Base-by-base conservation (phyloP, 2,113 vertebrate species). In the Solenodon paradoxus region DNA sequence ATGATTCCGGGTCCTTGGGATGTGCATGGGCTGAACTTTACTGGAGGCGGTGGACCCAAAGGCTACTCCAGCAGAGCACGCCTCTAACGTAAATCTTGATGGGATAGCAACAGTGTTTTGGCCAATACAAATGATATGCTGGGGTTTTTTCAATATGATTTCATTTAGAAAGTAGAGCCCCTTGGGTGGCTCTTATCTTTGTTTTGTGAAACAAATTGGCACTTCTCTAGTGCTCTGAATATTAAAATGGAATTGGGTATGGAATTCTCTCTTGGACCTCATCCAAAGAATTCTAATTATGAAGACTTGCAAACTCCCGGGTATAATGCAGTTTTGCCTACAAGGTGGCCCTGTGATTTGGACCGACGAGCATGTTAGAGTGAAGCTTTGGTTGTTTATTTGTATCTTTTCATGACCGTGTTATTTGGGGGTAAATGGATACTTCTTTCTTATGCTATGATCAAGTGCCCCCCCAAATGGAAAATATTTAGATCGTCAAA, bases 141-240 rank as follows among this genome's bases (percentile, higher is more conserved):
- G 83, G 72, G 49, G 53, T 17, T 96, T 91, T 86, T 93, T 93
- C 95, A 95, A 95, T 96, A 91, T 79, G 92, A 95, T 96, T 96
- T 97, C 90, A 89, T 92, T 97, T 95, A 94, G 82, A 96, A 97
- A 96, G 72, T 95, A 96, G 82, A 96, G 74, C 91, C 72, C 91
- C 95, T n/a, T 96, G 72, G 88, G 93, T 92, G 77, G 88, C 96
- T 96, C 81, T 96, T 96, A 94, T 88, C 89, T 97, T 96, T 97
- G 94, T 95, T 97, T 96, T 95, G 55, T 88, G 95, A 97, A 96
- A 94, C 78, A 96, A 97, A 96, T 94, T 45, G 91, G 49, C 64
- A 92, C 84, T 95, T 96, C 81, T 97, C 61, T 82, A 92, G 55
- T 81, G 53, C 91, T 93, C 86, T 96, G 96, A 96, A 94, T 96